Evolutionary conservation across 1,140 invertebrate species (phyloP), one percentile per base, ranked within the genome.

Genomic region (Drosophila mauritiana): DNA sequence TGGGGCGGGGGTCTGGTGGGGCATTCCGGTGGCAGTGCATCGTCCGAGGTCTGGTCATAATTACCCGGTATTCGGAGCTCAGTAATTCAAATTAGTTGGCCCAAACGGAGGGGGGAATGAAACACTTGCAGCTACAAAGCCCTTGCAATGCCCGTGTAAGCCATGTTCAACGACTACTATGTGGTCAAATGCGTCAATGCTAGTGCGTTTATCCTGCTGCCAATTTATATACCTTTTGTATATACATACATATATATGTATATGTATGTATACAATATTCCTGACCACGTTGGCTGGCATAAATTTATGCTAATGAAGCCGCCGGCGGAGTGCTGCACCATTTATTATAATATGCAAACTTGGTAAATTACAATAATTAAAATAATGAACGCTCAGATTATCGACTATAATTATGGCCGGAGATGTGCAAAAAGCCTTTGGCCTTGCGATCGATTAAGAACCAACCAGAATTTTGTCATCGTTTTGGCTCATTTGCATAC

Each of bases 341-440:
- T 90, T 91, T 84, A 83, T 91, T 90, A 80, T 91, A 91, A 91
- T 91, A 91, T 81, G 80, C 83, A 83, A 88, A 78, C 72, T 81
- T 80, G 67, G 61, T 64, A 81, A 81, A 91, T 91, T 80, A 82
- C 74, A 88, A 88, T 91, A 88, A 91, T 91, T 91, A 91, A 91
- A 91, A 83, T 90, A 91, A 90, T 90, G 80, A 72, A 78, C 78
- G 80, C 68, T 73, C 73, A 73, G 80, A 84, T 91, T 91, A 90
- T 88, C 88, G 88, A 70, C 68, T 70, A 58, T 76, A 91, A 91
- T 91, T 89, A 80, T 79, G 80, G 57, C 55, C 70, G 62, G 52
- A 75, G 57, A 78, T 76, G 67, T 73, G 72, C 61, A 55, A 77
- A 55, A 77, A 70, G 59, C 77, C 55, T 27, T 57, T 34, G 43